phyloP scores from a whole-genome alignment of 2,888 invertebrate genomes.

The Eupeodes latifasciatus region DNA sequence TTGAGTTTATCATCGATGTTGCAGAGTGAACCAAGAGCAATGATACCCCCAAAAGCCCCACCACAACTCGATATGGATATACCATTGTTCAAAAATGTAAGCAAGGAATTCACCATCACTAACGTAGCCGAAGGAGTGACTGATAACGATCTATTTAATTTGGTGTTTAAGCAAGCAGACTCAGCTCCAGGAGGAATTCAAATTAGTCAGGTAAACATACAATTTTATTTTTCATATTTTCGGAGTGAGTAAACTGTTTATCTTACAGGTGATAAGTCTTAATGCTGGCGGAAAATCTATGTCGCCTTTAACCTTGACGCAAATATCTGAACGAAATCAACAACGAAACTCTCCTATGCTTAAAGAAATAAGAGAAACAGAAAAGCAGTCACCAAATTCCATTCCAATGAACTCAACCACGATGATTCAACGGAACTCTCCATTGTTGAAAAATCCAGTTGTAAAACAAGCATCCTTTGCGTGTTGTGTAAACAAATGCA shows the following conservation, averaged over 20 bases:
- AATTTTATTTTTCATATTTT: background rate
- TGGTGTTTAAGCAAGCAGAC: conserved; percentile 50
- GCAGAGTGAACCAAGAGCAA: conserved; percentile 67
- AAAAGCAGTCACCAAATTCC: background rate
- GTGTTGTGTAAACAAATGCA: conserved; percentile 44
- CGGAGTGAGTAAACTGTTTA: background rate
- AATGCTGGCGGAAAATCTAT: conserved; percentile 53
- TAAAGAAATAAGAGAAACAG: background rate
- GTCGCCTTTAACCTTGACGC: conserved; percentile 1
- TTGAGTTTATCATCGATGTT: conserved; percentile 56
- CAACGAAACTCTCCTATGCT: background rate
- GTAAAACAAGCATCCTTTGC: background rate
- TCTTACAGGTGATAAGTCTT: conserved; percentile 56
- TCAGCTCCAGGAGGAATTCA: conserved; percentile 63
- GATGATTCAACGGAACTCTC: background rate
- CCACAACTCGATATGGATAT: conserved; percentile 41
- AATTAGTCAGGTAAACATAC: conserved; percentile 60
- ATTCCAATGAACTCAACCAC: background rate
- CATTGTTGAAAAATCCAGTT: background rate
- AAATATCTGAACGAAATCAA: background rate
- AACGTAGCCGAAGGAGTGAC: conserved; percentile 75
- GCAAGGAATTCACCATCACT: conserved; percentile 77
- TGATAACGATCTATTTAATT: conserved; percentile 30
- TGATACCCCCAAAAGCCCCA: conserved; percentile 69
- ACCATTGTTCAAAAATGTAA: conserved; percentile 71